A percentile compares a stretch with the other conserved stretches of the same genome.
Evolutionary conservation across 2,113 vertebrate species (phyloP).

Genomic region (Hassar affinis): DNA sequence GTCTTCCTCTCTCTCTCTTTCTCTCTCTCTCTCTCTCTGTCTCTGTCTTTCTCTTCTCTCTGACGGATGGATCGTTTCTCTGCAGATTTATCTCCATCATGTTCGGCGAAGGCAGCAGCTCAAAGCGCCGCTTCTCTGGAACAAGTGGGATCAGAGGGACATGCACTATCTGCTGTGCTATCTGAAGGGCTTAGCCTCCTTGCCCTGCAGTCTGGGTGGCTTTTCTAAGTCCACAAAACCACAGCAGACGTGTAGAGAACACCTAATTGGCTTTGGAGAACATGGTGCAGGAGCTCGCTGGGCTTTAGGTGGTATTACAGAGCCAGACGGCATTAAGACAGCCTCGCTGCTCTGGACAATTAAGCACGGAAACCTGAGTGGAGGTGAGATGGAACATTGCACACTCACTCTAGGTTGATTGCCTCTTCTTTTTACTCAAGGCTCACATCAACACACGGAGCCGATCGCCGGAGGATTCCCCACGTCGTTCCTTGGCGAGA

Average conservation of each 20-base stretch:
- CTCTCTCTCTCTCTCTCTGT: neutral
- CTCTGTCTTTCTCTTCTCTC: conserved; percentile 8
- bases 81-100: conserved; percentile 41
- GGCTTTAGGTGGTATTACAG: conserved; percentile 37
- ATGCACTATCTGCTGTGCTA: conserved; percentile 31
- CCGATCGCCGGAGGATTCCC: neutral
- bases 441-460: conserved; percentile 4
- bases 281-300: conserved; percentile 54
- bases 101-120: conserved; percentile 22
- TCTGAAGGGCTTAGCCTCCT: conserved; percentile 23
- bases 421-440: conserved; percentile 2
- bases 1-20: conserved; percentile 5
- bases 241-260: conserved; percentile 20
- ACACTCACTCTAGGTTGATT: conserved; percentile 15
- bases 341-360: neutral
- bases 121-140: conserved; percentile 7
- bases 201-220: conserved; percentile 26
- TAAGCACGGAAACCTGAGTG: neutral
- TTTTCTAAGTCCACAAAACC: conserved; percentile 16
- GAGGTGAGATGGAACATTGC: conserved; percentile 4
- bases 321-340: conserved; percentile 5
- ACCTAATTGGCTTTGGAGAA: conserved; percentile 42
- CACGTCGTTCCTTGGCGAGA: neutral
- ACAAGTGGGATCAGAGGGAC: conserved; percentile 42
- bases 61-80: conserved; percentile 48